These are phyloP conservation scores for Callyntrura sp. DNA, from an alignment of 2,888 invertebrate species.

Conservation along the genomic window DNA sequence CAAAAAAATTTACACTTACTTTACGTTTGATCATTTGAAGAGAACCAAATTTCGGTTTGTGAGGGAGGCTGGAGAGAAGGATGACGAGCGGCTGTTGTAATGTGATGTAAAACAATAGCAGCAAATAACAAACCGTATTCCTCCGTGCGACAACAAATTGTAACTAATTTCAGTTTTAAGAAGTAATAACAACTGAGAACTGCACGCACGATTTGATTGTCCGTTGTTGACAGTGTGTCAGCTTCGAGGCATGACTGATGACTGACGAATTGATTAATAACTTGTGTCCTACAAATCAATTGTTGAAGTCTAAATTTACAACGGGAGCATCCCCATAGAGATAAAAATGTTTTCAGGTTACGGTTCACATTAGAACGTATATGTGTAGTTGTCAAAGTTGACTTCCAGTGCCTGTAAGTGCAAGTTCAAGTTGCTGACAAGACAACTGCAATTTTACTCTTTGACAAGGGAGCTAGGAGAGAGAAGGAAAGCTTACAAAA, in stretches of 20 bases:
- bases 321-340: too few relatives aligned
- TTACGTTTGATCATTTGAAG: slow-evolving; percentile 23
- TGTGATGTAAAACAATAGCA: too few relatives aligned
- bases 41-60: not conserved
- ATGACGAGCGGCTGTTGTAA: too few relatives aligned
- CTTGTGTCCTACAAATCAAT: not conserved
- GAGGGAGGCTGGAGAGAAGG: not conserved
- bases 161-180: too few relatives aligned
- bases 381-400: not conserved
- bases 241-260: not conserved
- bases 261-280: not conserved
- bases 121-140: too few relatives aligned
- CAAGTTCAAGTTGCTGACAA: not conserved
- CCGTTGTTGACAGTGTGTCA: not conserved
- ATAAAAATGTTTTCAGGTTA: not conserved
- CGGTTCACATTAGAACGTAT: not conserved
- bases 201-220: not conserved
- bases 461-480: not conserved
- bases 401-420: not conserved
- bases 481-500: not conserved
- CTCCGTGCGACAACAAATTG: too few relatives aligned
- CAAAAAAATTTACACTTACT: slow-evolving; percentile 7
- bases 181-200: not conserved
- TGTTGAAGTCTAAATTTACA: not conserved
- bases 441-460: too few relatives aligned